These are phyloP conservation scores for Drosophila bipectinata DNA, from an alignment of 1,140 invertebrate species.

Conservation along the genomic window DNA sequence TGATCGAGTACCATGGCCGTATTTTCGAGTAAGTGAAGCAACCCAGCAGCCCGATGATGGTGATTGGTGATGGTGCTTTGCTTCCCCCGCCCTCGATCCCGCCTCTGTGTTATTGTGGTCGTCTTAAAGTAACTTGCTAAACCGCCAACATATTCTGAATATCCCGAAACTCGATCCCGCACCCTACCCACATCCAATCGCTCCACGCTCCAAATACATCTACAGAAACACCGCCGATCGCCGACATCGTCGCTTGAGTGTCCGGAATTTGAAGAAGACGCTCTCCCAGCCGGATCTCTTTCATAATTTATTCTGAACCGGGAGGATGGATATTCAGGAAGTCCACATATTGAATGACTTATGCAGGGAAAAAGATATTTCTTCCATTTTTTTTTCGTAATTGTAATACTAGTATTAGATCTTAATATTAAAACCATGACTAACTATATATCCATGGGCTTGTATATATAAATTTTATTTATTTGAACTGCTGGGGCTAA, in stretches of 20 bases:
- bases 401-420: not conserved
- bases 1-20: conserved; percentile 80
- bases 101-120: conserved; percentile 23
- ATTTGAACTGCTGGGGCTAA: conserved; percentile 33
- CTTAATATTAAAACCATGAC: not conserved
- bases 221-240: conserved; percentile 77
- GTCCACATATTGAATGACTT: no score
- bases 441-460: not conserved
- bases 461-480: conserved; percentile 16
- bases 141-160: conserved; percentile 11
- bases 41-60: not conserved
- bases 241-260: conserved; percentile 56
- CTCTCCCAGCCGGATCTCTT: conserved; percentile 80
- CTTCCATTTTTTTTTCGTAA: not conserved
- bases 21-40: conserved; percentile 81
- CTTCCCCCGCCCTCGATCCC: conserved; percentile 19
- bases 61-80: conserved; percentile 43
- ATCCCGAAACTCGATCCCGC: not conserved
- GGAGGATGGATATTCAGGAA: not conserved
- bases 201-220: conserved; percentile 6
- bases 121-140: conserved; percentile 13
- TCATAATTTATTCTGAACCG: conserved; percentile 68
- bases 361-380: not conserved
- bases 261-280: conserved; percentile 77
- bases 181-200: conserved; percentile 2